Conservation (phyloP, 2,888 invertebrate species). For the Latheticus oryzae region DNA sequence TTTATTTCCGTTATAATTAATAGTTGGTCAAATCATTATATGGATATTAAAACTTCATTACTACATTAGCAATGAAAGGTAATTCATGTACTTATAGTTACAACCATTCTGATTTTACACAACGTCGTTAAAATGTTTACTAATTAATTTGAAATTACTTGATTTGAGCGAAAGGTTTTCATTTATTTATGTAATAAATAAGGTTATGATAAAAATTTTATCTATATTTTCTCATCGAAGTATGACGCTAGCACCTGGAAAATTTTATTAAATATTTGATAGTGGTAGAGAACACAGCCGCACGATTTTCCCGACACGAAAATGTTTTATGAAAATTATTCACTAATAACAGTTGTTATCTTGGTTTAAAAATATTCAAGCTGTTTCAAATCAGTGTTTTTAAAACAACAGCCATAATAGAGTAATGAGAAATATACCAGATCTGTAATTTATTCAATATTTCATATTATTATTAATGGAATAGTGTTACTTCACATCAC, state of each 20-base stretch:
- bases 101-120: conserved; percentile 33
- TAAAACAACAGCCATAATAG: too few species aligned
- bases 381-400: too few species aligned
- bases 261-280: conserved; percentile 30
- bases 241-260: conserved; percentile 24
- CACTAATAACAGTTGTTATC: too few species aligned
- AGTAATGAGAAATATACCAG: too few species aligned
- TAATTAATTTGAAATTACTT: conserved; percentile 36
- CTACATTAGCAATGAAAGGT: conserved; percentile 39
- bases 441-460: too few species aligned
- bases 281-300: conserved; percentile 9
- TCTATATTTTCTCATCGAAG: conserved; percentile 13
- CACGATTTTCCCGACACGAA: too few species aligned
- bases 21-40: conserved; percentile 37
- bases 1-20: conserved; percentile 38
- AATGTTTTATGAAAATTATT: too few species aligned
- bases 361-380: too few species aligned
- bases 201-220: conserved; percentile 21
- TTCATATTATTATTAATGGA: too few species aligned
- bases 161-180: conserved; percentile 26
- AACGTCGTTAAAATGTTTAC: conserved; percentile 36
- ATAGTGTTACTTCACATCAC: too few species aligned
- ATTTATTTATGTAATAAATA: conserved; percentile 24
- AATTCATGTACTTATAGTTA: conserved; percentile 40
- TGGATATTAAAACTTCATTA: conserved; percentile 43